Percentiles rank a stretch among this genome's conserved stretches.
These are phyloP conservation scores for Pissodes strobi DNA, from an alignment of 1,140 invertebrate species.

Conservation along the genomic window DNA sequence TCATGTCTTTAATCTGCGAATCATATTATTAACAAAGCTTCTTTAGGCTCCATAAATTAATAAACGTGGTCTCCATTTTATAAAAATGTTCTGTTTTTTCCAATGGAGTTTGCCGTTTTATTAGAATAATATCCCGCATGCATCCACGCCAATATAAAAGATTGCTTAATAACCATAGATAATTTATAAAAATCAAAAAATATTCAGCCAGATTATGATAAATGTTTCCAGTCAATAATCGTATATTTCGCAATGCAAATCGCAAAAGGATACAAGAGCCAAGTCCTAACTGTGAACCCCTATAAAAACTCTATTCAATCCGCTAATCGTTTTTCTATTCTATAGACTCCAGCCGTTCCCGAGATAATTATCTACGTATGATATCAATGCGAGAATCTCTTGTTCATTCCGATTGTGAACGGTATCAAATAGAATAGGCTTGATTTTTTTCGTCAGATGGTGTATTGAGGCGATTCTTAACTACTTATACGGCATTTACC, in stretches of 20 bases:
- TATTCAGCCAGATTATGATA: no score
- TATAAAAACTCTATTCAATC: slow-evolving; percentile 13
- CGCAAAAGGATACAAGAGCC: not conserved
- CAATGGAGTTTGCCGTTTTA: no score
- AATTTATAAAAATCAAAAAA: no score
- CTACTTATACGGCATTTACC: no score
- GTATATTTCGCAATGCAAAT: not conserved
- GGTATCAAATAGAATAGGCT: slow-evolving; percentile 16
- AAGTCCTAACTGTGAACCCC: slow-evolving; percentile 8
- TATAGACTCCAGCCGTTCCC: slow-evolving; percentile 14
- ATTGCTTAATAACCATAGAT: no score
- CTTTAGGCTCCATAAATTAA: no score
- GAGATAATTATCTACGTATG: slow-evolving; percentile 16
- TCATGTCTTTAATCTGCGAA: no score
- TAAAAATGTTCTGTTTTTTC: no score
- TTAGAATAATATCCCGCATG: no score
- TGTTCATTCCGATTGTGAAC: slow-evolving; percentile 15
- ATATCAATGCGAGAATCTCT: slow-evolving; percentile 22
- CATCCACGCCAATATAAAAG: no score
- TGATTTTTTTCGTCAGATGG: slow-evolving; percentile 14
- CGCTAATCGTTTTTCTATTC: slow-evolving; percentile 22
- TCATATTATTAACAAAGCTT: no score
- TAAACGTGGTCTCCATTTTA: no score
- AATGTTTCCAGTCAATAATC: not conserved
- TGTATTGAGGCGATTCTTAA: slow-evolving; percentile 7